A percentile compares a stretch with the other conserved stretches of the same genome.
phyloP scores from a whole-genome alignment of 2,888 invertebrate genomes.

The Urechis unicinctus region DNA sequence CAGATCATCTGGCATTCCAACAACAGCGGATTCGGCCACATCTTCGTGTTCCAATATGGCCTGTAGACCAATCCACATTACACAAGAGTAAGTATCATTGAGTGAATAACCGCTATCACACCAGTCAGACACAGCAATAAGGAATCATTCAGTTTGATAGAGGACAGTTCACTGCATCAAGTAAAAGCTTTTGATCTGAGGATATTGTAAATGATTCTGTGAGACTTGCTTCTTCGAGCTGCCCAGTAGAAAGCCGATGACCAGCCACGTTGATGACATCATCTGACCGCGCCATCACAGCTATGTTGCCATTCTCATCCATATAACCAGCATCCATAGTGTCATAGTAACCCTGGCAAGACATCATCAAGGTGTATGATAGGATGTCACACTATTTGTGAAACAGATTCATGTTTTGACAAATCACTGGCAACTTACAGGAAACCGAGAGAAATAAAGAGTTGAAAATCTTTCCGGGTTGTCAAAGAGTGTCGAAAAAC shows the following conservation, averaged over 20 bases:
- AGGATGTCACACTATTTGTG: neutral
- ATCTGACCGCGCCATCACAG: conserved; percentile 84
- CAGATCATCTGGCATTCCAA: conserved; percentile 80
- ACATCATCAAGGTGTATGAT: too few species aligned
- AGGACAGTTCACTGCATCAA: too few species aligned
- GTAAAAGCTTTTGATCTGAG: too few species aligned
- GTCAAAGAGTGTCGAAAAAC: conserved; percentile 74
- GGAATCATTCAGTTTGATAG: too few species aligned
- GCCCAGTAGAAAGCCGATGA: conserved; percentile 80
- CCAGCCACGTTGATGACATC: conserved; percentile 95
- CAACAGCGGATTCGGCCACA: conserved; percentile 79
- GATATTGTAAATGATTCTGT: neutral
- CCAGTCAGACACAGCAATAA: too few species aligned
- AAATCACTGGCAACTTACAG: conserved; percentile 57
- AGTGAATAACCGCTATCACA: too few species aligned
- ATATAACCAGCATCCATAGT: conserved; percentile 91
- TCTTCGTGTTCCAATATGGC: conserved; percentile 80
- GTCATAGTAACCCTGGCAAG: conserved; percentile 74
- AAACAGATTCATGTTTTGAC: neutral
- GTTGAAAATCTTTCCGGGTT: conserved; percentile 73
- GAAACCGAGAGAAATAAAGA: conserved; percentile 75
- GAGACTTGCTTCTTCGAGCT: conserved; percentile 66
- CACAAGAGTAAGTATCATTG: neutral
- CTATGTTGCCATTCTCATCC: conserved; percentile 76
- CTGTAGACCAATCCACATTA: conserved; percentile 28